These are phyloP conservation scores for Scytalopus superciliaris DNA, from an alignment of 2,113 vertebrate species.

Conservation along the genomic window DNA sequence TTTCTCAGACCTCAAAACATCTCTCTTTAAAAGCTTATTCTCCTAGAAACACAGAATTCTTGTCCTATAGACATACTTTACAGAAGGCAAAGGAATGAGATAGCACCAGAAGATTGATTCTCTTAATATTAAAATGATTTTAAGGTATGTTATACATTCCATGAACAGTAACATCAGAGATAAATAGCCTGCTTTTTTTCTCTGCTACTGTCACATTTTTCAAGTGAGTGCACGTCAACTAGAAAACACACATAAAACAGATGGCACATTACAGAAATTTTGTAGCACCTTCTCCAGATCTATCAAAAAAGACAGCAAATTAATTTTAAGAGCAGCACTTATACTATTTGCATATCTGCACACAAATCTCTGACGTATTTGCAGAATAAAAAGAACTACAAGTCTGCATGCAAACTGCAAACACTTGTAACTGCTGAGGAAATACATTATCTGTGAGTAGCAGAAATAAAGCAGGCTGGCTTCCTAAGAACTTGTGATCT, in stretches of 20 bases:
- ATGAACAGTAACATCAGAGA: neutral
- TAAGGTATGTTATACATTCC: neutral
- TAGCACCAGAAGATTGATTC: neutral
- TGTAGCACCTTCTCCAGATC: constrained; percentile 5
- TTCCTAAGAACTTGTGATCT: neutral
- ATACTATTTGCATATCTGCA: neutral
- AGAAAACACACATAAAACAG: neutral
- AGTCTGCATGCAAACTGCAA: neutral
- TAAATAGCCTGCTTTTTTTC: neutral
- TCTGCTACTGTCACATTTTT: neutral
- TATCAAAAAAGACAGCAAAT: neutral
- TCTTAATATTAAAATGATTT: neutral
- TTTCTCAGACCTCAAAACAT: neutral
- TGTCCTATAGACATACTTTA: neutral
- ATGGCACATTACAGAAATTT: neutral
- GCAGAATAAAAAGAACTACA: neutral
- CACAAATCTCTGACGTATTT: neutral
- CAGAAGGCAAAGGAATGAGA: neutral
- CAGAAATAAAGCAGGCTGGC: neutral
- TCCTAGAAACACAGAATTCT: neutral
- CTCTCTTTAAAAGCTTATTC: neutral
- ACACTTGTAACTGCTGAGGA: neutral
- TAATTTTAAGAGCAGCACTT: neutral
- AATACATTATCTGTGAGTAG: neutral
- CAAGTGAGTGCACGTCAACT: neutral